Evolutionary conservation across 92 coral and sea anemone genomes (phyloP), one percentile per base, ranked within the genome.

Genomic region (Epizoanthus ramosus): DNA sequence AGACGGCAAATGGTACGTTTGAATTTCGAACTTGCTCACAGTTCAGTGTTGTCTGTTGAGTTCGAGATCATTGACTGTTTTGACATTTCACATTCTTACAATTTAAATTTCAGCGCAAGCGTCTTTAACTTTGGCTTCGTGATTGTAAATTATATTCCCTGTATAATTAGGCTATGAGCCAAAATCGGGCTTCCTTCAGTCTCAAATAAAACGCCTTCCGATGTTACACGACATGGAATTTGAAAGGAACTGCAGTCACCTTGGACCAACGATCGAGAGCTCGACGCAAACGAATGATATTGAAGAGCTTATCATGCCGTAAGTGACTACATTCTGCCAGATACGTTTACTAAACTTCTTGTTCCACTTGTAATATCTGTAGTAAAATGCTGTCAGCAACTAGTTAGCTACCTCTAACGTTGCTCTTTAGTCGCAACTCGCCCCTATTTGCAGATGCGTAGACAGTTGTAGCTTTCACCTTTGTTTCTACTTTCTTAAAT

Each of bases 231-330:
- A 95, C 74, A 79, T 77, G n/a, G 91, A 89, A 0, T 92, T 87
- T 80, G 64, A 59, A 80, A 69, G 80, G 67, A 35, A 47, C 52
- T 52, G 50, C n/a, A 64, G 43, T 6, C 61, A 14, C 47, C n/a
- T 7, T 39, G 25, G 19, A 45, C 61, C 28, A 3, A 21, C 13
- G 31, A 45, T 79, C 57, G 33, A 43, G 57, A 33, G 14, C 1
- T 9, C 66, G 31, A 31, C 74, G 19, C 16, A 22, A 9, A 61
- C 53, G 64, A 60, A 59, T 47, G 8, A 25, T 12, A 58, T 94
- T 5, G 98, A 93, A 47, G 98, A 95, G 75, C 88, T 95, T 23
- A 94, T 94, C 0, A 95, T 95, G 98, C 98, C 98, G 98, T 95
- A 67, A 91, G 98, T 83, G 15, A 14, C 31, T 28, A 28, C 31